Evolutionary conservation across 2,888 invertebrate genomes (phyloP).

Genomic region (Agapetus fuscipes): DNA sequence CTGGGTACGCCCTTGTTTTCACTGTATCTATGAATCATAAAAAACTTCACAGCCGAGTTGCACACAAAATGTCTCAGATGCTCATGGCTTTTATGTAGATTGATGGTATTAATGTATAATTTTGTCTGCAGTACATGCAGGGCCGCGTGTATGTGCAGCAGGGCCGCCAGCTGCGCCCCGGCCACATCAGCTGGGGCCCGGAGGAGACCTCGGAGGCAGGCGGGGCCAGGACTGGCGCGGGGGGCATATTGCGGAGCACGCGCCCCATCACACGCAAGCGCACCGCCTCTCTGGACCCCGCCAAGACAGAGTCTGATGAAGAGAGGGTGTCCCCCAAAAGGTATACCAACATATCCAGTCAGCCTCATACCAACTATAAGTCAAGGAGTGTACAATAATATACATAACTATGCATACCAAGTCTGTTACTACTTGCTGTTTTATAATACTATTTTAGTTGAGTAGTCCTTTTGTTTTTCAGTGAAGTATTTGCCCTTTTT

Average conservation of each 20-base stretch:
- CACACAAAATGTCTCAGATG: too few relatives aligned
- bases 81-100: too few relatives aligned
- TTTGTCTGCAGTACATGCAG: conserved; percentile 60
- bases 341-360: conserved; percentile 4
- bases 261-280: conserved; percentile 37
- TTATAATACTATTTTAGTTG: not conserved
- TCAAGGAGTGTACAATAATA: too few relatives aligned
- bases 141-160: conserved; percentile 66
- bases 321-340: conserved; percentile 30
- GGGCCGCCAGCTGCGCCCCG: conserved; percentile 56
- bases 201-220: conserved; percentile 46
- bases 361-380: too few relatives aligned
- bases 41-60: too few relatives aligned
- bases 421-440: too few relatives aligned
- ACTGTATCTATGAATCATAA: too few relatives aligned
- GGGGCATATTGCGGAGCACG: conserved; percentile 37
- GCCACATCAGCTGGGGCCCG: conserved; percentile 41
- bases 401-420: too few relatives aligned
- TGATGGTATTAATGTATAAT: too few relatives aligned
- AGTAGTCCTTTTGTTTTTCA: too few relatives aligned
- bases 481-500: too few relatives aligned
- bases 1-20: too few relatives aligned
- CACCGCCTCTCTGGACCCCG: conserved; percentile 26
- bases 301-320: conserved; percentile 31
- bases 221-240: conserved; percentile 56